Evolutionary conservation across 2,888 invertebrate genomes (phyloP).

Genomic region (Lithophane semibrunnea): DNA sequence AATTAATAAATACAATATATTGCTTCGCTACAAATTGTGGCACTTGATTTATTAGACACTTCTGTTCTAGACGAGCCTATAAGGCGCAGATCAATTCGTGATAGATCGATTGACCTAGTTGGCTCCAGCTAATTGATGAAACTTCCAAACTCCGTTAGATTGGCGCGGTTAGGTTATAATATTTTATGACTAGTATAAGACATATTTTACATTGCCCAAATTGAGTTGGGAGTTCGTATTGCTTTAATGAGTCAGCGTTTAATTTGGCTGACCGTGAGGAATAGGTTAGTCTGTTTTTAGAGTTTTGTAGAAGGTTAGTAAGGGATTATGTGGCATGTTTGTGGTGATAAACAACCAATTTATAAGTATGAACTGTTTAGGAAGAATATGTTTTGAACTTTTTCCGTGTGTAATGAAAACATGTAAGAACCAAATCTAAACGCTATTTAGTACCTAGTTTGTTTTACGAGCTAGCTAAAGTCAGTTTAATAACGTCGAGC

Average conservation of each 20-base stretch:
- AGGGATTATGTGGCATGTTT: not conserved
- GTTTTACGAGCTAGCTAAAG: constrained; percentile 4
- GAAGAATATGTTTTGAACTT: not conserved
- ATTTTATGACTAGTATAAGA: constrained; percentile 62
- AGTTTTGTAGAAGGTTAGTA: not conserved
- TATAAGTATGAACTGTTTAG: not conserved
- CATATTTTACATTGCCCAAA: constrained; percentile 62
- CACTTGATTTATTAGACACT: constrained; percentile 57
- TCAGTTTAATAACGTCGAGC: constrained; percentile 40
- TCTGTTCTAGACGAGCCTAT: constrained; percentile 62
- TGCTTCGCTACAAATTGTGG: constrained; percentile 29
- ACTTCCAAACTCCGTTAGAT: constrained; percentile 62
- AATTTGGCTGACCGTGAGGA: constrained; percentile 43
- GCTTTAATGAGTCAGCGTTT: constrained; percentile 54
- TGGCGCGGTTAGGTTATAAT: constrained; percentile 61
- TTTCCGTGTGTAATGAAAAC: not conserved
- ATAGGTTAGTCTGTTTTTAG: constrained; percentile 11
- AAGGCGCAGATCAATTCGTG: constrained; percentile 65
- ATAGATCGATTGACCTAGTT: constrained; percentile 70
- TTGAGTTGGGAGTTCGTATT: constrained; percentile 57
- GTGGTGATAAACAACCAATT: not conserved
- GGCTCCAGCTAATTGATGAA: constrained; percentile 65
- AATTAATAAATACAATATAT: constrained; percentile 31
- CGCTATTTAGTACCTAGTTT: constrained; percentile 7
- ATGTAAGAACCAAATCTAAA: not conserved